Evolutionary conservation across 2,113 vertebrate species (phyloP), one percentile per base, ranked within the genome.

Genomic region (Gallinago undulata): DNA sequence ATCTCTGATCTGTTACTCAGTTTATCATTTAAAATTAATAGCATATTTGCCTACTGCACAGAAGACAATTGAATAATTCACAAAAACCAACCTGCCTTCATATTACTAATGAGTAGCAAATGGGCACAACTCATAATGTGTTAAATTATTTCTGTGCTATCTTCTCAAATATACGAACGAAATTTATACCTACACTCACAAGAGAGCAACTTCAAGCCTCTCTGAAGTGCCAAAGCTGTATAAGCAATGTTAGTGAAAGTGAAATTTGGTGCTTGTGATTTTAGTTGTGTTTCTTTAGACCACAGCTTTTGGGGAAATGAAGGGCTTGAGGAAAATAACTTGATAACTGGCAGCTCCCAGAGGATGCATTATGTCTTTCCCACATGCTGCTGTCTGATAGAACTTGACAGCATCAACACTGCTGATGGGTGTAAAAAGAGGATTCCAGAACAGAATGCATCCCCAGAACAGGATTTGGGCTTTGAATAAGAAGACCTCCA

Each of bases 361-460:
- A 70, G 88, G 85, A 75, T 67, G 79, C 66, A 56, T 86, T 95
- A 48, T 87, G 39, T 59, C 73, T 96, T 92, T 92, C 79, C 80
- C 86, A 82, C 83, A 60, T 77, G 45, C 35, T 82, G 41, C 70
- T 90, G 69, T 69, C 76, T 92, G 63, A 78, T 87, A 47, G 12
- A 78, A 67, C 56, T 89, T 70, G 81, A 96, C 87, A 96, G 87
- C 56, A 91, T 89, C 77, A 87, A 94, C 84, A 87, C 18, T 84
- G 43, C 56, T 75, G 76, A 75, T 1, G 27, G 18, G 28, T 87
- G 81, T 78, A 84, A 79, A 87, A 81, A 82, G 53, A 73, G 43
- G 60, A 89, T 87, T 89, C 84, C 62, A 6, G 11, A 48, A 48
- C 22, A 12, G 48, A 48, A 50, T 56, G 66, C 43, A 72, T 13